Conservation (phyloP, 2,113 vertebrate genomes). For the Urocolius indicus region DNA sequence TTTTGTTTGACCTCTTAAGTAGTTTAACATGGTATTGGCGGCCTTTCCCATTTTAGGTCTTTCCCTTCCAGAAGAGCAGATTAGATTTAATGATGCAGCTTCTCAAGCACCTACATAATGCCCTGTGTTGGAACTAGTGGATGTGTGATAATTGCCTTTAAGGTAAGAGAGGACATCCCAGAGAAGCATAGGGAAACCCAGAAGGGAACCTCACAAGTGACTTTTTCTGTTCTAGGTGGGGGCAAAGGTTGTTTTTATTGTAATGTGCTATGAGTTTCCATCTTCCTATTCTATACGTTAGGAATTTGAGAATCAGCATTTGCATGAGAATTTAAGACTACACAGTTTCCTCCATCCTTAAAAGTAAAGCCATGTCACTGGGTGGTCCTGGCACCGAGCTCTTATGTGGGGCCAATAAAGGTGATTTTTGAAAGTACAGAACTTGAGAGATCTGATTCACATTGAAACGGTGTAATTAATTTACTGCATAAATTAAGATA, state of each 20-base stretch:
- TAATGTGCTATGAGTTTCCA: not conserved
- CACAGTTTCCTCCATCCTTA: conserved; percentile 29
- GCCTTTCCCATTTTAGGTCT: conserved; percentile 52
- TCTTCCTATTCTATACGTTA: conserved; percentile 48
- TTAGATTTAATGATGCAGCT: not conserved
- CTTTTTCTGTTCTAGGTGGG: not conserved
- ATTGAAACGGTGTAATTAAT: conserved; percentile 15
- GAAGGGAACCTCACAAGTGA: not conserved
- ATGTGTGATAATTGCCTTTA: not conserved
- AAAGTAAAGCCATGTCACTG: conserved; percentile 14
- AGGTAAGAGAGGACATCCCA: not conserved
- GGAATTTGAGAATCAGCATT: conserved; percentile 48
- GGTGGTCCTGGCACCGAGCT: conserved; percentile 44
- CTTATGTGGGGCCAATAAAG: not conserved
- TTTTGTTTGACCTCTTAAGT: conserved; percentile 60
- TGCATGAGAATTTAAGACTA: conserved; percentile 38
- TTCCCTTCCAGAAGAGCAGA: conserved; percentile 11
- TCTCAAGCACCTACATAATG: not conserved
- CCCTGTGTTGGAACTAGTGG: not conserved
- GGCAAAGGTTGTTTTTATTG: conserved; percentile 10
- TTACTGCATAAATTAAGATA: conserved; percentile 2
- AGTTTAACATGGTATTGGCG: conserved; percentile 58
- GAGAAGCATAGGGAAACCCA: not conserved
- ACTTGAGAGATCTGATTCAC: conserved; percentile 11
- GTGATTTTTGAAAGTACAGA: conserved; percentile 28